These are phyloP conservation scores for Leptopilina boulardi DNA, from an alignment of 1,140 invertebrate species.

Conservation along the genomic window DNA sequence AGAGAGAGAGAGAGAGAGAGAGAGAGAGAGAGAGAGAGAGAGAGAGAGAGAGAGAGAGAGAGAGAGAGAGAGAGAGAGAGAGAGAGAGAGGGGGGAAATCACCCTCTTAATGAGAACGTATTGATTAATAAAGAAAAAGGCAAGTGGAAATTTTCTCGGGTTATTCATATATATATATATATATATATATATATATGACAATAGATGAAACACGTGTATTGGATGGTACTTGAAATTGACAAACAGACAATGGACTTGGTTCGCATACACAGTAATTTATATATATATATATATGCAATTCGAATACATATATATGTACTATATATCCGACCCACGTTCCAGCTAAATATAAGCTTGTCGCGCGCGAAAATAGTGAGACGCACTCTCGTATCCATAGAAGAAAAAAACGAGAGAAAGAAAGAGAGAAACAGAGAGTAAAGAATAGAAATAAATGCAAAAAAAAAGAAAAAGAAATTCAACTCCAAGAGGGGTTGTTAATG, in stretches of 20 bases:
- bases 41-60: no score
- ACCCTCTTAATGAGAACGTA: background rate
- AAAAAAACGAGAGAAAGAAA: no score
- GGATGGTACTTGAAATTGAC: constrained; percentile 58
- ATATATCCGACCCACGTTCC: constrained; percentile 41
- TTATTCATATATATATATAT: no score
- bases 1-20: no score
- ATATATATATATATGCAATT: constrained; percentile 34
- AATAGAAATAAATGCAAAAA: constrained; percentile 4
- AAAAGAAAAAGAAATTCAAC: constrained; percentile 7
- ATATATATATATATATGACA: background rate
- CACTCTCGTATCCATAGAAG: constrained; percentile 46
- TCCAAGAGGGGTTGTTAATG: background rate
- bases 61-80: no score
- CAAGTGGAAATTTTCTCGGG: constrained; percentile 16
- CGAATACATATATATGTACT: constrained; percentile 31
- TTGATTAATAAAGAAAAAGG: background rate
- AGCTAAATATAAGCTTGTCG: constrained; percentile 52
- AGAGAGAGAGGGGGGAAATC: no score
- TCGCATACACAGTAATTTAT: constrained; percentile 11
- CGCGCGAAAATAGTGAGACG: constrained; percentile 34
- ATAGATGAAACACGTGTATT: constrained; percentile 24
- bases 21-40: no score
- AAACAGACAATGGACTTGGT: constrained; percentile 63
- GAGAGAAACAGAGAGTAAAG: constrained; percentile 38